These are phyloP conservation scores for Drosophila kokeensis DNA, from an alignment of 2,888 invertebrate genomes.

Conservation along the genomic window DNA sequence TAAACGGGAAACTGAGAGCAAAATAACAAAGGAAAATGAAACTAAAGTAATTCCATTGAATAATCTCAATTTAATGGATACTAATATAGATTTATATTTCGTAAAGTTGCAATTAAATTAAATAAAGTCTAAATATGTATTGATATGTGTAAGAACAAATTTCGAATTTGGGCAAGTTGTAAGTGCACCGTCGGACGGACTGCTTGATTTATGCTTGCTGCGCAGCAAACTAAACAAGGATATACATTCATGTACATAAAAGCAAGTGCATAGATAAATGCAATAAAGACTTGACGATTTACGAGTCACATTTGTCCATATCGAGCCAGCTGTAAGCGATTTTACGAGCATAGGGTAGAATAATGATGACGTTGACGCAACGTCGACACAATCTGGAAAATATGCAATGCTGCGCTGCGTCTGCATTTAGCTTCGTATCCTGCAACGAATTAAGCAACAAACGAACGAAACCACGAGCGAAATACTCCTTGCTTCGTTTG, in stretches of 20 bases:
- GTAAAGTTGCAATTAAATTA: not conserved
- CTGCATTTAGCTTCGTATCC: constrained; percentile 32
- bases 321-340: constrained; percentile 8
- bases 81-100: not conserved
- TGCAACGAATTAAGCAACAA: not conserved
- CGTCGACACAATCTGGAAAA: constrained; percentile 50
- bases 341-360: constrained; percentile 37
- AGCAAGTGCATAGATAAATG: not conserved
- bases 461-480: constrained; percentile 6
- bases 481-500: constrained; percentile 23
- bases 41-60: not conserved
- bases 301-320: not conserved
- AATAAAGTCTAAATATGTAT: not conserved
- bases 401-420: constrained; percentile 49
- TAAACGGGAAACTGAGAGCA: not conserved
- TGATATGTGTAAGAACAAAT: not conserved
- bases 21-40: not conserved
- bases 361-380: constrained; percentile 60
- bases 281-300: not conserved
- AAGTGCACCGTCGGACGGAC: not conserved
- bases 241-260: not conserved
- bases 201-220: not conserved
- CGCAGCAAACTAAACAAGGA: not conserved
- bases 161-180: not conserved
- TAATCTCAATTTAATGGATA: not conserved